A percentile compares a stretch with the other conserved stretches of the same genome.
Evolutionary conservation across 2,888 invertebrate species (phyloP).

Genomic region (Cataglyphis livida): DNA sequence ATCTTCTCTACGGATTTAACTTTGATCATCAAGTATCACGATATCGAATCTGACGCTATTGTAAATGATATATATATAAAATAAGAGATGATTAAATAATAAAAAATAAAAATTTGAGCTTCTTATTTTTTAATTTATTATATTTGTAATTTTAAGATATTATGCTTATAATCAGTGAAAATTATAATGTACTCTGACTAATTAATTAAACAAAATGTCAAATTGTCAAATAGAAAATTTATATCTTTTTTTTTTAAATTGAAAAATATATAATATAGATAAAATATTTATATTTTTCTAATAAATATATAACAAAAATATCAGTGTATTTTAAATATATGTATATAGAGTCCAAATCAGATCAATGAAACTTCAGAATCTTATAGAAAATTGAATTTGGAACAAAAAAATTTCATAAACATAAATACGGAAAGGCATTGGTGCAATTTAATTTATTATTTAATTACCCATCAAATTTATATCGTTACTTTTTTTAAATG

Average conservation of each 20-base stretch:
- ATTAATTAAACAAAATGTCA: background rate
- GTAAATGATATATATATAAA: background rate
- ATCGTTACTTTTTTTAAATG: too few species aligned
- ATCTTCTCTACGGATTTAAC: background rate
- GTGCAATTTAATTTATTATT: too few species aligned
- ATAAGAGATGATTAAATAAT: background rate
- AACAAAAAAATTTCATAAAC: too few species aligned
- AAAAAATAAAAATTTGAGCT: background rate
- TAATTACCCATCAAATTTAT: too few species aligned
- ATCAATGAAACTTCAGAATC: too few species aligned
- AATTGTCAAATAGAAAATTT: background rate
- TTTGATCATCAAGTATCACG: conserved; percentile 2
- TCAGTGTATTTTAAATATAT: too few species aligned
- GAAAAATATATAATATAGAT: background rate
- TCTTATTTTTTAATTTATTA: background rate
- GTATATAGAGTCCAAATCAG: too few species aligned
- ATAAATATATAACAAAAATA: background rate
- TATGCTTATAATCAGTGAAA: background rate
- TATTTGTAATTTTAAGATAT: background rate
- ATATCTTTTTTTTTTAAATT: background rate
- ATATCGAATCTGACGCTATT: background rate
- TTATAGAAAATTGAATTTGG: too few species aligned
- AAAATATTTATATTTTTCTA: background rate
- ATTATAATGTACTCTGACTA: background rate
- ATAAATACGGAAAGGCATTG: too few species aligned